These are phyloP conservation scores for Leptinotarsa texana DNA, from an alignment of 1,140 invertebrate genomes.

Conservation along the genomic window DNA sequence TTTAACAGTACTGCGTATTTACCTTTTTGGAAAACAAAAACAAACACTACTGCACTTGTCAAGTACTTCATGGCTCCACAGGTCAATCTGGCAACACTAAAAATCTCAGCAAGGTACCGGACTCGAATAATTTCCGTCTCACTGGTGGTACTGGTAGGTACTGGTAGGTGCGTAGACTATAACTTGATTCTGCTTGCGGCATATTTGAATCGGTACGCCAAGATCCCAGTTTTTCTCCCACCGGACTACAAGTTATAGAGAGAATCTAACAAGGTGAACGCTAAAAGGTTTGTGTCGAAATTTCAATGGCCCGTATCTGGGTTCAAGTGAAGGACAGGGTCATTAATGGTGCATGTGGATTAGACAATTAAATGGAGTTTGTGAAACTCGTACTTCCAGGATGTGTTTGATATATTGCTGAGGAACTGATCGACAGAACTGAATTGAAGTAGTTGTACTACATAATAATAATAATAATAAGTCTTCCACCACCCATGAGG, in stretches of 20 bases:
- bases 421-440: no score
- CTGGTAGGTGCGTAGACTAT: neutral
- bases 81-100: neutral
- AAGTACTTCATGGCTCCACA: neutral
- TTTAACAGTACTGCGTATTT: neutral
- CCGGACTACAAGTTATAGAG: neutral
- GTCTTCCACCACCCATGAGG: no score
- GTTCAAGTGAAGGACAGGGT: neutral
- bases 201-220: neutral
- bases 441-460: no score
- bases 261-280: constrained; percentile 3
- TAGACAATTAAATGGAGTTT: no score
- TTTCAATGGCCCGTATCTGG: neutral
- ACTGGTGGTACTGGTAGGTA: neutral
- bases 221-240: constrained; percentile 2
- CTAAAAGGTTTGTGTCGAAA: neutral
- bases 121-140: neutral
- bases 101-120: no score
- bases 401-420: no score
- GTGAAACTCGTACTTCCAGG: no score
- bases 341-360: neutral
- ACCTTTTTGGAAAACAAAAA: neutral
- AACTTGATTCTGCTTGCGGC: neutral
- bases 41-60: neutral
- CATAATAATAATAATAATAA: no score